Percentiles rank a stretch among this genome's conserved stretches.
These are phyloP conservation scores for Poecilus cupreus DNA, from an alignment of 2,888 invertebrate genomes.

Conservation along the genomic window DNA sequence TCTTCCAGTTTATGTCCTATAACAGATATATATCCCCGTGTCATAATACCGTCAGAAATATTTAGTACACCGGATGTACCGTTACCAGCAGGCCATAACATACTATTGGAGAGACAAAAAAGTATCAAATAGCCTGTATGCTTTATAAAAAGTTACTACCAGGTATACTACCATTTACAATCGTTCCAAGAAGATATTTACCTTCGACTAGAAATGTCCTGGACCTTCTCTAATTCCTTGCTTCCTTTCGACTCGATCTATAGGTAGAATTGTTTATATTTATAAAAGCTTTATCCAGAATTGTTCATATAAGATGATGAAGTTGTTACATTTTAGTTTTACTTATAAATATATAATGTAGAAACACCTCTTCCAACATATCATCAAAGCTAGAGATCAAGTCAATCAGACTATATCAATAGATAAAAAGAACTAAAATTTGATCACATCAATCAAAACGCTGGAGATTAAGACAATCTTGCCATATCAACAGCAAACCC, in stretches of 20 bases:
- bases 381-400: too few relatives aligned
- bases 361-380: too few relatives aligned
- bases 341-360: too few relatives aligned
- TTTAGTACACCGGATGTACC: slow-evolving; percentile 2
- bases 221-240: neutral
- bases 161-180: neutral
- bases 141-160: neutral
- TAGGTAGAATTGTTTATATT: neutral
- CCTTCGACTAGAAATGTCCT: neutral
- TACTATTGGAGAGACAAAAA: neutral
- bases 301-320: too few relatives aligned
- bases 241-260: neutral
- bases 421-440: slow-evolving; percentile 21
- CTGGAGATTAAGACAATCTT: too few relatives aligned
- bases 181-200: neutral
- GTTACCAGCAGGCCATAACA: neutral
- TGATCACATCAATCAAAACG: too few relatives aligned
- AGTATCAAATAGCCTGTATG: neutral
- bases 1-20: too few relatives aligned
- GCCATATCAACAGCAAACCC: too few relatives aligned
- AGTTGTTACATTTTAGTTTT: too few relatives aligned
- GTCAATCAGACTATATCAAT: too few relatives aligned
- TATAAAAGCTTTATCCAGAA: slow-evolving; percentile 22
- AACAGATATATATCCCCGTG: neutral
- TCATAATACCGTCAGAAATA: neutral